Conservation (phyloP, 2,113 vertebrate species). For the Pseudopodoces humilis region DNA sequence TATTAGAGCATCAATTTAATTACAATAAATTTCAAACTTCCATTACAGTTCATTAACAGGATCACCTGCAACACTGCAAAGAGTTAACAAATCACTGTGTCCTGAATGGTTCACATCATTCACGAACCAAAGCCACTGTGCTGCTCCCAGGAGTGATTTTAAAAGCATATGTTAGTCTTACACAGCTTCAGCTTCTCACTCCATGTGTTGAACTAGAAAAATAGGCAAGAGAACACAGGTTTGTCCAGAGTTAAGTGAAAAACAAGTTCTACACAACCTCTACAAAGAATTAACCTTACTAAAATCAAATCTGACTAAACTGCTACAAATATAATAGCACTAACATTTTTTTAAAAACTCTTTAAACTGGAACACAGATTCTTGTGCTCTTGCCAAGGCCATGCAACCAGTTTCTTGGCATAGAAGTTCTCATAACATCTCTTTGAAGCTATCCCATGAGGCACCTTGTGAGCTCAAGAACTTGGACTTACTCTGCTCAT, state of each 20-base stretch:
- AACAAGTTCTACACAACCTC: neutral
- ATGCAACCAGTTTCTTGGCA: neutral
- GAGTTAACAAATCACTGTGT: neutral
- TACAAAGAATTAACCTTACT: neutral
- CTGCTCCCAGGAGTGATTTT: neutral
- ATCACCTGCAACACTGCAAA: neutral
- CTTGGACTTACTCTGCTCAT: neutral
- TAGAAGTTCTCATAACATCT: rapidly evolving
- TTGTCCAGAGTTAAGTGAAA: neutral
- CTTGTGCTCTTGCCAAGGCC: neutral
- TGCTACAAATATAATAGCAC: neutral
- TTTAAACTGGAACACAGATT: neutral
- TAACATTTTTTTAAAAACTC: neutral
- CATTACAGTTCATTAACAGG: neutral
- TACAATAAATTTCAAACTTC: neutral
- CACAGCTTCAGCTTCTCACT: neutral
- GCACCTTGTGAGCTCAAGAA: neutral
- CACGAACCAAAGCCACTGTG: neutral
- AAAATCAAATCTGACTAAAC: neutral
- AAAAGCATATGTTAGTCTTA: neutral
- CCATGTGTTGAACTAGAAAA: neutral
- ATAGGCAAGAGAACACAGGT: neutral
- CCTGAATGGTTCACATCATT: neutral
- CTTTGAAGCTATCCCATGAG: rapidly evolving
- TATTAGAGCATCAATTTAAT: neutral